Evolutionary conservation across 1,140 invertebrate species (phyloP).

Genomic region (Zaprionus taronus): DNA sequence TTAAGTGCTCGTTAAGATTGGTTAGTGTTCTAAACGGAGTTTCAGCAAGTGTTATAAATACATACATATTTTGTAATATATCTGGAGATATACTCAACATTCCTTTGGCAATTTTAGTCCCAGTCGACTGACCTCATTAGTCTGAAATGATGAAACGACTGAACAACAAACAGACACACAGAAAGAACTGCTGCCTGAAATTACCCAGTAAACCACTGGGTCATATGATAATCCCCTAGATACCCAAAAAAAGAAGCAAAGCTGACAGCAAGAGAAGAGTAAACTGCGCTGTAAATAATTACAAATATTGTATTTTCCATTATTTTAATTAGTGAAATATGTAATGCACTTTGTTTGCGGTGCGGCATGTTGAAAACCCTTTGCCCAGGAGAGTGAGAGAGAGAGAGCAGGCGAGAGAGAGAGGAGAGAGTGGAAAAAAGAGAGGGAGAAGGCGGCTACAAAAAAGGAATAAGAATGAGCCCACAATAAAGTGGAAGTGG

Average conservation of each 20-base stretch:
- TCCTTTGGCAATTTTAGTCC: not conserved
- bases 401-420: not conserved
- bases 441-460: slow-evolving; percentile 42
- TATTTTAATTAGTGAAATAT: slow-evolving; percentile 82
- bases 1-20: too few species aligned
- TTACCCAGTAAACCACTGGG: slow-evolving; percentile 48
- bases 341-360: slow-evolving; percentile 66
- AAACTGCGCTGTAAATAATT: slow-evolving; percentile 63
- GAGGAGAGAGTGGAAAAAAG: slow-evolving; percentile 5
- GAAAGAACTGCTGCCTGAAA: slow-evolving; percentile 13
- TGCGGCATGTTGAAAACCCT: slow-evolving; percentile 42
- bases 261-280: slow-evolving; percentile 17
- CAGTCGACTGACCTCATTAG: slow-evolving; percentile 37
- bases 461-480: slow-evolving; percentile 48
- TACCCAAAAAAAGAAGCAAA: not conserved
- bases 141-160: slow-evolving; percentile 39
- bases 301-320: slow-evolving; percentile 68
- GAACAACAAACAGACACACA: slow-evolving; percentile 3
- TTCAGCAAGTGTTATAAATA: not conserved
- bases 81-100: not conserved
- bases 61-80: not conserved
- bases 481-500: slow-evolving; percentile 63
- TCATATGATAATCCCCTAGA: slow-evolving; percentile 38
- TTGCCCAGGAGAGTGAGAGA: slow-evolving; percentile 17
- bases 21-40: not conserved